Conservation (phyloP, 2,113 vertebrate genomes). For the Leiothrix lutea region DNA sequence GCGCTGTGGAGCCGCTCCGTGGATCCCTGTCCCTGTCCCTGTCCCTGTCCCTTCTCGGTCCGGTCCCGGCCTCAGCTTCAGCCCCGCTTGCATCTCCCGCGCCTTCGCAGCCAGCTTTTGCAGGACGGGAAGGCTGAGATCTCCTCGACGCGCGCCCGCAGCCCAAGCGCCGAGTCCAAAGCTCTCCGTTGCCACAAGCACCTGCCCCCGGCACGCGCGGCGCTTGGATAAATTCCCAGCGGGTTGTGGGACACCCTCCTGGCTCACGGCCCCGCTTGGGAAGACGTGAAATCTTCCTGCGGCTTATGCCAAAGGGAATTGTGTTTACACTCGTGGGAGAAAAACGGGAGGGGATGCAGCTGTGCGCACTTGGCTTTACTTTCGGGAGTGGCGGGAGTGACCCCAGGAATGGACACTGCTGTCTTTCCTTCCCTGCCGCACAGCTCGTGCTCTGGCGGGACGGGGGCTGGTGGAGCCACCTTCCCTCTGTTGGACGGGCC, state of each 20-base stretch:
- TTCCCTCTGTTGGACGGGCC: not conserved
- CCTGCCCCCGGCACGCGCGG: too few relatives aligned
- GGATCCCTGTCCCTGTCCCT: too few relatives aligned
- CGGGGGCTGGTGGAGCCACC: not conserved
- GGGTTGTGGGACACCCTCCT: not conserved
- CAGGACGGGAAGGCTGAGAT: too few relatives aligned
- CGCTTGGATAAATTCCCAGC: not conserved
- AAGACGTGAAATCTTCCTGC: not conserved
- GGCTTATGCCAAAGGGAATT: not conserved
- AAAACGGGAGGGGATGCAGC: not conserved
- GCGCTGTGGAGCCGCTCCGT: too few relatives aligned
- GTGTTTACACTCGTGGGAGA: not conserved
- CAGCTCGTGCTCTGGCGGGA: not conserved
- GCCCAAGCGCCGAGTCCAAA: not conserved
- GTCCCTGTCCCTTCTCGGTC: too few relatives aligned
- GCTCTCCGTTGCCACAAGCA: too few relatives aligned
- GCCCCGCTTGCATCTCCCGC: not conserved
- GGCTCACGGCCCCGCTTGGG: not conserved
- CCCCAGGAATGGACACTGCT: not conserved
- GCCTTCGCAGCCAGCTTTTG: not conserved
- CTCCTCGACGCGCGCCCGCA: not conserved
- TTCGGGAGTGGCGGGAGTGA: accelerated
- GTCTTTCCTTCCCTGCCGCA: not conserved
- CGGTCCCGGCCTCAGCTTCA: not conserved
- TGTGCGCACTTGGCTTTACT: not conserved